These are phyloP conservation scores for Drosophila prosaltans DNA, from an alignment of 1,140 invertebrate genomes.

Conservation along the genomic window DNA sequence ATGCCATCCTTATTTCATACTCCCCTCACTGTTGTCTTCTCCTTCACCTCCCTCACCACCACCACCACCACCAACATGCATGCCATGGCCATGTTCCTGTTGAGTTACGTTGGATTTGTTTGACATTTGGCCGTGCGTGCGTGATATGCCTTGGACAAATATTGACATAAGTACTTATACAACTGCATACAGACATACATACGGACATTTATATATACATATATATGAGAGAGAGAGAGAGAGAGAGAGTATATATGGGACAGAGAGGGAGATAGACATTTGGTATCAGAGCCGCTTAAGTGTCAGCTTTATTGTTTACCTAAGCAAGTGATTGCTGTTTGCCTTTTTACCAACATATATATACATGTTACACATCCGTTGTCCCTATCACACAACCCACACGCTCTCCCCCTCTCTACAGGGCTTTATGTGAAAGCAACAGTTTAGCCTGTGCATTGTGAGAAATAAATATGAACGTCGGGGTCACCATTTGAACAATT, in stretches of 20 bases:
- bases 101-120: slow-evolving; percentile 59
- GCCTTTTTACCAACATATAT: slow-evolving; percentile 23
- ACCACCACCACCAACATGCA: not conserved
- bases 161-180: slow-evolving; percentile 64
- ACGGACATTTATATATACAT: not conserved
- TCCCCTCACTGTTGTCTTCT: too few species aligned
- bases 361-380: too few species aligned
- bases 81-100: slow-evolving; percentile 15
- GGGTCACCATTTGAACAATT: not conserved
- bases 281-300: slow-evolving; percentile 52
- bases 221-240: too few species aligned
- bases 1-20: slow-evolving; percentile 15
- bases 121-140: slow-evolving; percentile 52
- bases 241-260: too few species aligned
- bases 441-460: slow-evolving; percentile 9
- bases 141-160: slow-evolving; percentile 70
- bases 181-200: slow-evolving; percentile 16
- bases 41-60: not conserved
- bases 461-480: not conserved
- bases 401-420: not conserved
- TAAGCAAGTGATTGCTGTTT: slow-evolving; percentile 75
- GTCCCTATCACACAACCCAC: not conserved
- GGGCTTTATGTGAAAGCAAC: not conserved
- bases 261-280: slow-evolving; percentile 12
- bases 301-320: slow-evolving; percentile 68